A percentile compares a stretch with the other conserved stretches of the same genome.
Evolutionary conservation across 2,113 vertebrate species (phyloP).

Genomic region (Nesoenas mayeri): DNA sequence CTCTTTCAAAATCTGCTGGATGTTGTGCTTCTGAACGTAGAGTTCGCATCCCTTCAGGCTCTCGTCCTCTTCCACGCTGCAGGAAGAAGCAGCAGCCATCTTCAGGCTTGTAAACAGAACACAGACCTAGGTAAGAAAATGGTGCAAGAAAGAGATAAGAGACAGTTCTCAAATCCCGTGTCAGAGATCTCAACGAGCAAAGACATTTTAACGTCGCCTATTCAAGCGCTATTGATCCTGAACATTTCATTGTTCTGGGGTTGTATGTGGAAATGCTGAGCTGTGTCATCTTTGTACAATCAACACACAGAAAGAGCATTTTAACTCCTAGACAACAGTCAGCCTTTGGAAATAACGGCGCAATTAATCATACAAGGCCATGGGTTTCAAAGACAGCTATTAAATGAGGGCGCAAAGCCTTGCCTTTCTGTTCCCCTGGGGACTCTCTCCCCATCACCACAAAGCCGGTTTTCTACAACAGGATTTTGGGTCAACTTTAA

Average conservation of each 20-base stretch:
- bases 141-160: not conserved
- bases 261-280: not conserved
- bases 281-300: not conserved
- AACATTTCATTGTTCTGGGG: not conserved
- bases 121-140: conserved; percentile 54
- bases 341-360: not conserved
- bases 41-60: conserved; percentile 93
- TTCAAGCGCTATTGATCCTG: not conserved
- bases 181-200: not conserved
- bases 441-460: not conserved
- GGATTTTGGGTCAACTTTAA: not conserved
- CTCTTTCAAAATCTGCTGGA: conserved; percentile 95
- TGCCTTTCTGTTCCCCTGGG: not conserved
- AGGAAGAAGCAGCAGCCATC: conserved; percentile 89
- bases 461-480: not conserved
- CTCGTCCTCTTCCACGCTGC: conserved; percentile 90
- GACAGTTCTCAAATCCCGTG: not conserved
- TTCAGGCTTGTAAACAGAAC: conserved; percentile 71
- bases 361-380: not conserved
- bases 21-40: conserved; percentile 93
- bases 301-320: not conserved
- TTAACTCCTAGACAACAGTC: not conserved
- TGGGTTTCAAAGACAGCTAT: not conserved
- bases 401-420: accelerated
- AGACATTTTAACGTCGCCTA: not conserved